Base-by-base conservation (phyloP, 2,888 invertebrate species). In the Drosophila glabriapex region DNA sequence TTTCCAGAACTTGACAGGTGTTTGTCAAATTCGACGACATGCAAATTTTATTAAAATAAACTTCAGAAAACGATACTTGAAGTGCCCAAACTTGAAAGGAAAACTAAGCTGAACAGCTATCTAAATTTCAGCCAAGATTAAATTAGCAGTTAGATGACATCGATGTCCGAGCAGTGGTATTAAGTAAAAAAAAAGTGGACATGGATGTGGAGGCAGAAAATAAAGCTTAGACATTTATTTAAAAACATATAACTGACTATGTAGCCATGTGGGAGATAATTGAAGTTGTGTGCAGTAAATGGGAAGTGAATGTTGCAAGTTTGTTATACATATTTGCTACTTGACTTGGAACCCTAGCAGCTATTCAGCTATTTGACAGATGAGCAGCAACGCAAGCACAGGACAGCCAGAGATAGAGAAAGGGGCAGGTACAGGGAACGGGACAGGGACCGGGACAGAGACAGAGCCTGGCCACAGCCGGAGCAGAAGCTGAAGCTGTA, bases 21-120 rank as follows among this genome's bases (percentile, higher is more conserved):
- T 68, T 78, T 82, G 89, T 91, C 91, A 91, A 82, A 83, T 82
- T 84, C 82, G 90, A 91, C 80, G 91, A 91, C 91, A 90, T 89
- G 89, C 87, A 87, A 91, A 82, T 85, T 85, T 82, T 78, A 78
- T 33, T 33, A 82, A 83, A 80, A 77, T 70, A 80, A 80, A 67
- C 71, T 55, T 80, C 68, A 46, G 54, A 43, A 72, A 33, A 35
- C 55, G 16, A 31, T 39, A 28, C n/a, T 35, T 54, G 60, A 56
- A 69, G 39, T 39, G 50, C 33, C 33, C 5, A 28, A 35, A 54
- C 19, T 28, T 37, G 7, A 25, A 2, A 28, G 35, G 12, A 37
- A 37, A 25, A 19, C 19, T 7, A 37, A 37, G 4, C 6, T 25
- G 22, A 33, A 22, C 9, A 28, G 29, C 29, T n/a, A 28, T 4